phyloP scores from a whole-genome alignment of 2,888 invertebrate species.

The Epinotia demarniana region DNA sequence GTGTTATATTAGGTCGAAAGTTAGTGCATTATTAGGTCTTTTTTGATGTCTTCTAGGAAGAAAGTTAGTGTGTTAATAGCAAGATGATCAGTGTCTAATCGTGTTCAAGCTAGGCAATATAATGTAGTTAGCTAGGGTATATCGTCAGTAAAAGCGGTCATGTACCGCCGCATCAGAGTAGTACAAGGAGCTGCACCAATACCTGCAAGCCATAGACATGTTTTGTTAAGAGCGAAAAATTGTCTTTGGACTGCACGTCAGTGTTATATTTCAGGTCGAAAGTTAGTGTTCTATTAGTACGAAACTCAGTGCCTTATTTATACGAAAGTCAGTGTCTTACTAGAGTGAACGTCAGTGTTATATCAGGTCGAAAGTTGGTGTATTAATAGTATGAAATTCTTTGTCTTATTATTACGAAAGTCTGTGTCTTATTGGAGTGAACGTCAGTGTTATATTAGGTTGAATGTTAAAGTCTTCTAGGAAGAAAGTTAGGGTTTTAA shows the following conservation, averaged over 20 bases:
- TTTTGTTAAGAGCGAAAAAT: too few relatives aligned
- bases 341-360: background rate
- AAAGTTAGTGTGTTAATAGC: background rate
- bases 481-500: background rate
- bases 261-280: slow-evolving; percentile 21
- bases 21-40: background rate
- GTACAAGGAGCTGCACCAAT: slow-evolving; percentile 78
- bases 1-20: background rate
- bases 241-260: slow-evolving; percentile 81
- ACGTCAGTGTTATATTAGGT: slow-evolving; percentile 68
- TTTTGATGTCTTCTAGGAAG: background rate
- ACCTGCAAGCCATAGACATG: slow-evolving; percentile 87
- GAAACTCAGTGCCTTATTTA: background rate
- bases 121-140: too few relatives aligned
- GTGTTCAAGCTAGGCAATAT: too few relatives aligned
- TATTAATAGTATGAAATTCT: too few relatives aligned
- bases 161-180: too few relatives aligned
- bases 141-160: too few relatives aligned
- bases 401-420: too few relatives aligned
- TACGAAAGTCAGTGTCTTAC: background rate
- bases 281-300: background rate
- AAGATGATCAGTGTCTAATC: background rate
- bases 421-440: slow-evolving; percentile 85
- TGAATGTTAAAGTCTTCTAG: background rate
- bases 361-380: background rate